A percentile compares a stretch with the other conserved stretches of the same genome.
Conservation (phyloP, 2,888 invertebrate species). For the Drosophila koepferae region DNA sequence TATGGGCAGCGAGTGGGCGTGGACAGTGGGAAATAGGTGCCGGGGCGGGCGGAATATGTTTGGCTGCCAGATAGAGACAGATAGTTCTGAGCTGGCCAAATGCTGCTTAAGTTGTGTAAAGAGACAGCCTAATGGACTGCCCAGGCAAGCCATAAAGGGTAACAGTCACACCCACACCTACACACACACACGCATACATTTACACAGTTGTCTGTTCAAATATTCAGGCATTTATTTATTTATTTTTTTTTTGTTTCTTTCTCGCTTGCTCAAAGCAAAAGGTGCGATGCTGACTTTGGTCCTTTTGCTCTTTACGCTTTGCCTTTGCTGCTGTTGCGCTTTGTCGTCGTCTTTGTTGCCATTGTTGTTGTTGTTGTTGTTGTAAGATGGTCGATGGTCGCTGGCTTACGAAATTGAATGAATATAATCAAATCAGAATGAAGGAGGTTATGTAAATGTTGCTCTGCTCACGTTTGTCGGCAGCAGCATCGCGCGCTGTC, state of each 20-base stretch:
- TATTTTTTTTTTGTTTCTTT: not conserved
- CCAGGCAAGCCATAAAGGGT: slow-evolving; percentile 61
- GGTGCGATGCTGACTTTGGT: slow-evolving; percentile 33
- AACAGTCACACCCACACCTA: slow-evolving; percentile 33
- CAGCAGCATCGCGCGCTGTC: not conserved
- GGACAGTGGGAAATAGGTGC: slow-evolving; percentile 7
- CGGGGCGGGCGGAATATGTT: not conserved
- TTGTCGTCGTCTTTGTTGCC: slow-evolving; percentile 29
- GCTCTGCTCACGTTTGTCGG: slow-evolving; percentile 37
- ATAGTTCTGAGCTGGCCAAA: slow-evolving; percentile 10
- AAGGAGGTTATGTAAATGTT: slow-evolving; percentile 74
- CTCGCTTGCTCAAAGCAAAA: slow-evolving; percentile 16
- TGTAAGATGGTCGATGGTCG: slow-evolving; percentile 7
- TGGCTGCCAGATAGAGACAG: slow-evolving; percentile 1
- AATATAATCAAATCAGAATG: slow-evolving; percentile 74
- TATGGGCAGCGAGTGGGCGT: slow-evolving; percentile 30
- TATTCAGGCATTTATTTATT: slow-evolving; percentile 46
- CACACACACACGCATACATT: slow-evolving; percentile 1
- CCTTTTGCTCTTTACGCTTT: slow-evolving; percentile 30
- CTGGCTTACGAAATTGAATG: slow-evolving; percentile 73
- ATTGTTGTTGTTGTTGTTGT: not conserved
- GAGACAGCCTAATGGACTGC: slow-evolving; percentile 64
- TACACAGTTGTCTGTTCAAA: slow-evolving; percentile 40
- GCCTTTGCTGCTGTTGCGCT: slow-evolving; percentile 36
- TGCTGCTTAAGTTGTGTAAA: slow-evolving; percentile 37